Base-by-base conservation (phyloP, 2,113 vertebrate genomes). In the Eonycteris spelaea region DNA sequence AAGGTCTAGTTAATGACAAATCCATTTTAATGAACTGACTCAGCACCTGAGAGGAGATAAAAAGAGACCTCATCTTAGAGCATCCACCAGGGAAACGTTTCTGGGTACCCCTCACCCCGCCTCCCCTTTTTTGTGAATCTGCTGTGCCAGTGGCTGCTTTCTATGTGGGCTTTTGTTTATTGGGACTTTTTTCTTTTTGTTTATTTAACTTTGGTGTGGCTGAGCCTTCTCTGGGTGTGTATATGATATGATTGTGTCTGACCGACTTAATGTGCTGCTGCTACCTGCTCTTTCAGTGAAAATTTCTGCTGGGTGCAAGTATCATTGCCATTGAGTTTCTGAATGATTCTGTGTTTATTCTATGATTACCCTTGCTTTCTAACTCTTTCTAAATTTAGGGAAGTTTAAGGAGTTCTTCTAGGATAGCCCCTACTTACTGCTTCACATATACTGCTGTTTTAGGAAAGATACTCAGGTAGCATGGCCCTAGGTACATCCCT, bases 11-110 rank as follows among this genome's bases (percentile, higher is more conserved):
- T 96, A 68, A 90, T 94, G 92, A 79, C 51, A 95, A 91, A 85
- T 75, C 74, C 71, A 94, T 80, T 94, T 40, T 73, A 82, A 95
- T 86, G 57, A 83, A 79, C 13, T 94, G 80, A 90, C 75, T 94
- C 87, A 57, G 75, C 67, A 45, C 11, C 48, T 13, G 28, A 5
- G 30, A 24, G 70, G n/a, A 45, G 24, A 75, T 45, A 40, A 0
- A 35, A 33, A 65, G 61, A 73, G 48, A 48, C 38, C 0, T 0
- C 1, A 6, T 67, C 14, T 43, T 21, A n/a, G 21, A 8, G 35
- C 1, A 14, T 13, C 53, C 71, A 51, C 16, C 1, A 0, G 45
- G 51, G 35, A 38, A 21, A 3, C 12, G 0, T 35, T 22, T 38
- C n/a, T 26, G 35, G 61, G 28, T 26, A 0, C 24, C 18, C 10